Conservation (phyloP, 2,888 invertebrate species). For the Dione vanillae region DNA sequence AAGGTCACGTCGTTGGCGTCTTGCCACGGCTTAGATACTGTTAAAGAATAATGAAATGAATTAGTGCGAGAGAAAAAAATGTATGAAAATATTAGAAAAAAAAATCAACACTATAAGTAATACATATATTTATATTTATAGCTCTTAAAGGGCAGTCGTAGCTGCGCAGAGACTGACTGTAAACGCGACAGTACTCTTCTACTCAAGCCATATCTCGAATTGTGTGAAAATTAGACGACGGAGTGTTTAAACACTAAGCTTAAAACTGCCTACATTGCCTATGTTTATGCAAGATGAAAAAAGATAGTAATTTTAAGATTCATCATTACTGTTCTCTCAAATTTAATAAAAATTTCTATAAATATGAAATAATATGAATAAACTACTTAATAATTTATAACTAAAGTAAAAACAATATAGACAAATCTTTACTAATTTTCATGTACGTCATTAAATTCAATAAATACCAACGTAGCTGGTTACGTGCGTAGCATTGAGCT, state of each 20-base stretch:
- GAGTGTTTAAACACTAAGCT: too few species aligned
- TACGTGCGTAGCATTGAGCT: slow-evolving; percentile 33
- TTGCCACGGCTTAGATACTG: slow-evolving; percentile 35
- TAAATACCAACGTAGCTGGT: slow-evolving; percentile 8
- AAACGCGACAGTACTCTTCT: too few species aligned
- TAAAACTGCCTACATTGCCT: too few species aligned
- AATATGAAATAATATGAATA: too few species aligned
- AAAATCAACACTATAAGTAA: not conserved
- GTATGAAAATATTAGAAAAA: not conserved
- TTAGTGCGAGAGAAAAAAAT: slow-evolving; percentile 3
- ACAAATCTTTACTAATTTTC: slow-evolving; percentile 8
- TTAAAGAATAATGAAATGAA: slow-evolving; percentile 12
- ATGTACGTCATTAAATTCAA: not conserved
- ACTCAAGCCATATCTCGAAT: too few species aligned
- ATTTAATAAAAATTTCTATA: not conserved
- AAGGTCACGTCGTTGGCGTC: slow-evolving; percentile 35
- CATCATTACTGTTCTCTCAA: too few species aligned
- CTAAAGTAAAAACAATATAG: not conserved
- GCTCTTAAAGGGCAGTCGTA: too few species aligned
- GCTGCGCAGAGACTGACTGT: too few species aligned
- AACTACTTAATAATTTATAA: too few species aligned
- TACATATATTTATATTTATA: not conserved
- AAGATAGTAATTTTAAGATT: too few species aligned
- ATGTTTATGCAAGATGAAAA: too few species aligned
- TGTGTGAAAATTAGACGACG: too few species aligned